A percentile compares a stretch with the other conserved stretches of the same genome.
phyloP scores from a whole-genome alignment of 2,888 invertebrate genomes.

The Chaitophorus viminalis region DNA sequence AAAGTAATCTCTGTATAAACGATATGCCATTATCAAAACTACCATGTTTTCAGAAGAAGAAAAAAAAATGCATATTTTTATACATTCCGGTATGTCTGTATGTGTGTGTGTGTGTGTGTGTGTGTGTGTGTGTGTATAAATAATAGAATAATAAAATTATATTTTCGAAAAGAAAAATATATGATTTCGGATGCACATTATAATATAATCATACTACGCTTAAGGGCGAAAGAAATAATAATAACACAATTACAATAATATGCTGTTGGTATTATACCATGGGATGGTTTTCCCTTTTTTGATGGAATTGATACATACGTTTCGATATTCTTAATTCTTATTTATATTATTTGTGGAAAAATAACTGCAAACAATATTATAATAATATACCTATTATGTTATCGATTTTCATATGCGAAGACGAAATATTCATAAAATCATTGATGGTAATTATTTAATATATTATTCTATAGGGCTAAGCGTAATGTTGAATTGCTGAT shows the following conservation, averaged over 20 bases:
- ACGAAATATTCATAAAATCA: too few species aligned
- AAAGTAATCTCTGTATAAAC: constrained; percentile 23
- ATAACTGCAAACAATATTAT: too few species aligned
- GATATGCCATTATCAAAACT: constrained; percentile 28
- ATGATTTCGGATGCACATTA: not conserved
- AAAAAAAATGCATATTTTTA: not conserved
- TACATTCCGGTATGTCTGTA: not conserved
- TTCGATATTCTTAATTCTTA: too few species aligned
- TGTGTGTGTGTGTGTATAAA: not conserved
- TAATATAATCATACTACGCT: not conserved
- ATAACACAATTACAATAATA: not conserved
- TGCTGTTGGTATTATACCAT: not conserved
- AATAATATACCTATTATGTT: too few species aligned
- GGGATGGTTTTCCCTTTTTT: too few species aligned
- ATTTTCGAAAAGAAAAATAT: not conserved
- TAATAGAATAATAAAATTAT: not conserved
- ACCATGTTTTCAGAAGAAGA: not conserved
- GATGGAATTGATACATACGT: too few species aligned
- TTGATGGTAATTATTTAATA: too few species aligned
- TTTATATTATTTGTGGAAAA: too few species aligned
- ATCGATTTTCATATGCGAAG: too few species aligned
- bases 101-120: not conserved
- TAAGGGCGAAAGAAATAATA: not conserved
- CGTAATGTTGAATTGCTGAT: too few species aligned
- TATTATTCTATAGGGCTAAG: too few species aligned